These are phyloP conservation scores for Pseudomyrmex pallidus DNA, from an alignment of 1,140 invertebrate genomes.

Conservation along the genomic window DNA sequence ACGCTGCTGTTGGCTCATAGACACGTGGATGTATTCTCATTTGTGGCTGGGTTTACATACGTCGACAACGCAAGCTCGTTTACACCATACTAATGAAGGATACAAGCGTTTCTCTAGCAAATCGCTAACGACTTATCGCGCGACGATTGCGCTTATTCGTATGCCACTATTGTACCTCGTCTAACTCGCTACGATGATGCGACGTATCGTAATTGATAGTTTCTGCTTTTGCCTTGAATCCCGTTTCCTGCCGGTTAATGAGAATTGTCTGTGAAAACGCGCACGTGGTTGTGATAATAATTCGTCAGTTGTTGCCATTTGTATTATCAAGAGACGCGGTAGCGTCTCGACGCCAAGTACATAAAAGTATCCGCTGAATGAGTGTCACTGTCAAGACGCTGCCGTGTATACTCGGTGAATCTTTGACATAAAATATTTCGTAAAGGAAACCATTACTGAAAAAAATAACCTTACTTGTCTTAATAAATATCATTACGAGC, in stretches of 20 bases:
- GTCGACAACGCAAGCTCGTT: conserved; percentile 65
- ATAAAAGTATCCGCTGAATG: too few relatives aligned
- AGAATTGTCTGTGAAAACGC: neutral
- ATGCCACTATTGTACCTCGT: conserved; percentile 1
- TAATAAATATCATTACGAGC: too few relatives aligned
- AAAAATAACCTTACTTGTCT: too few relatives aligned
- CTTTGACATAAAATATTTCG: too few relatives aligned
- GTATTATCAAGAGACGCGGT: neutral
- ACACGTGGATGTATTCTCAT: conserved; percentile 67
- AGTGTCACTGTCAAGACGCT: too few relatives aligned
- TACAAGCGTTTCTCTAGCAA: conserved; percentile 44
- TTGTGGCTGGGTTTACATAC: conserved; percentile 52
- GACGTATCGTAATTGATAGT: conserved; percentile 43
- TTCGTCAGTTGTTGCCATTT: neutral
- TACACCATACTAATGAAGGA: conserved; percentile 61
- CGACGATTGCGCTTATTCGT: conserved; percentile 48
- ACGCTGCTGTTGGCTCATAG: conserved; percentile 49
- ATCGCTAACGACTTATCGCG: conserved; percentile 53
- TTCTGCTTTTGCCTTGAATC: conserved; percentile 8
- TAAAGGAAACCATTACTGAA: too few relatives aligned
- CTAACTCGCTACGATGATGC: conserved; percentile 21
- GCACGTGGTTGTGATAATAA: neutral
- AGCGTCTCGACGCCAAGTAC: too few relatives aligned
- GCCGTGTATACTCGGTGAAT: too few relatives aligned
- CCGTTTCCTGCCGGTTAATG: conserved; percentile 8